Evolutionary conservation across 2,113 vertebrate species (phyloP).

Genomic region (Poicephalus gulielmi): DNA sequence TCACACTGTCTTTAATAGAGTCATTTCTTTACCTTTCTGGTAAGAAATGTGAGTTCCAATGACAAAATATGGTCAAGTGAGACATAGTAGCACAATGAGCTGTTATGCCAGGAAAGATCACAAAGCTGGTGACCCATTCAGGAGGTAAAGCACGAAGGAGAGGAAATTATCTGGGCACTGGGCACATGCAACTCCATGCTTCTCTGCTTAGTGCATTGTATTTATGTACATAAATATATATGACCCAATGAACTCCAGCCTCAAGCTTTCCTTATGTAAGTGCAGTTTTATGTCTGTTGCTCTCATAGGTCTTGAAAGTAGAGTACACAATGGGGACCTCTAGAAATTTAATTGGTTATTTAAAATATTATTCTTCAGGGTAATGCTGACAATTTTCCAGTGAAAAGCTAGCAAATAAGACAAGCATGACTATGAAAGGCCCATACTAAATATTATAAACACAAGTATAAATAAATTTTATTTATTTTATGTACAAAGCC

Average conservation of each 20-base stretch:
- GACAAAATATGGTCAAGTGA: not conserved
- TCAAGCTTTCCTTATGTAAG: not conserved
- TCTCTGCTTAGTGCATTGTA: not conserved
- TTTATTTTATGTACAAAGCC: not conserved
- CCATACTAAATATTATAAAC: not conserved
- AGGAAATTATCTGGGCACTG: not conserved
- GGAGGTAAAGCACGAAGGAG: not conserved
- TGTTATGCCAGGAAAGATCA: not conserved
- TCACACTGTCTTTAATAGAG: not conserved
- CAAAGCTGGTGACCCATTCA: not conserved
- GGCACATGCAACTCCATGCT: not conserved
- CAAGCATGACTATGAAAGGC: not conserved
- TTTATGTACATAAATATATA: not conserved
- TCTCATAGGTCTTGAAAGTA: not conserved
- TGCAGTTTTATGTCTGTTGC: not conserved
- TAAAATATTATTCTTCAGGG: not conserved
- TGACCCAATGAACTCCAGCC: not conserved
- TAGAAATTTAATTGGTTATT: not conserved
- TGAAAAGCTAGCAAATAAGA: not conserved
- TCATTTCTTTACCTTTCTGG: not conserved
- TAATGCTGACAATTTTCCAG: not conserved
- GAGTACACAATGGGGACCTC: not conserved
- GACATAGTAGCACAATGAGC: accelerated
- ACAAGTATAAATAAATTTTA: not conserved
- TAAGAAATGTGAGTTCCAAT: not conserved